Evolutionary conservation across 2,888 invertebrate species (phyloP).

Genomic region (Meloe dianella): DNA sequence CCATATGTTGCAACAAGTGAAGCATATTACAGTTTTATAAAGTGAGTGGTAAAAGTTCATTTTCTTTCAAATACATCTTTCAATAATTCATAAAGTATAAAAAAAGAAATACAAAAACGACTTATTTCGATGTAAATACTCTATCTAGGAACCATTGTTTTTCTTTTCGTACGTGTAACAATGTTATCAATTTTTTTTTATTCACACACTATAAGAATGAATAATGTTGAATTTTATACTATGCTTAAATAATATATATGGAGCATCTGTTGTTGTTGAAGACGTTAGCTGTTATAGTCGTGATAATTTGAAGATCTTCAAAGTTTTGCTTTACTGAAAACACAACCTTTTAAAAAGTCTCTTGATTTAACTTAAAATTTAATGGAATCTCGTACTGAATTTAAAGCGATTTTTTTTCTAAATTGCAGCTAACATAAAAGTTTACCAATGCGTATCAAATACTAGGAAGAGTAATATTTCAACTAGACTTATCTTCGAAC

Average conservation of each 20-base stretch:
- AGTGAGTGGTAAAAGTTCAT: constrained; percentile 1
- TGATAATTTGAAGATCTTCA: background rate
- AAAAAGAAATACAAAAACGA: background rate
- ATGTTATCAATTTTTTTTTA: background rate
- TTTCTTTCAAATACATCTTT: background rate
- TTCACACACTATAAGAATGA: background rate
- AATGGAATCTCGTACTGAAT: background rate
- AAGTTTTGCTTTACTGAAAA: background rate
- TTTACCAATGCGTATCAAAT: background rate
- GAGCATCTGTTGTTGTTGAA: background rate
- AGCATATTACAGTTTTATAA: background rate
- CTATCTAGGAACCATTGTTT: background rate
- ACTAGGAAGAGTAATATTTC: background rate
- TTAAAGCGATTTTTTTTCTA: background rate
- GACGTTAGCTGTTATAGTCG: background rate
- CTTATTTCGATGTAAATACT: background rate
- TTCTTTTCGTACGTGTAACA: background rate
- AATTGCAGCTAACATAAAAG: background rate
- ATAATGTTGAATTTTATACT: background rate
- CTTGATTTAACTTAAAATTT: background rate
- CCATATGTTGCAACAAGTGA: constrained; percentile 12
- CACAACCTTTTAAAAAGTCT: background rate
- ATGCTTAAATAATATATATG: background rate
- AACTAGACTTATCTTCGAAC: background rate
- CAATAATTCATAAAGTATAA: background rate